phyloP scores from a whole-genome alignment of 1,140 invertebrate species.

The Mercenaria mercenaria region DNA sequence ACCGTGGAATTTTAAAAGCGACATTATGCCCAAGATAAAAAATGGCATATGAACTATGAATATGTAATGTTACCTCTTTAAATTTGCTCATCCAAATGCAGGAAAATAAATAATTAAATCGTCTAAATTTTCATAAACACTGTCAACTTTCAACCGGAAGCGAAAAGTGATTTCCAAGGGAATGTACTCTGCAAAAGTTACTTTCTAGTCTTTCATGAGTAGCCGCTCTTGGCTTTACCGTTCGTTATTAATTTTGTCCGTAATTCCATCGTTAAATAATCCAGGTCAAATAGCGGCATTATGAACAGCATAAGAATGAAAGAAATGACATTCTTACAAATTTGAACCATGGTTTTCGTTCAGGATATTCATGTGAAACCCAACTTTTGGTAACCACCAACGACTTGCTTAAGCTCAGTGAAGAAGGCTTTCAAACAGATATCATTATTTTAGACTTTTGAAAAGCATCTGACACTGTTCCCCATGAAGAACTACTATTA shows the following conservation, averaged over 20 bases:
- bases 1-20: not conserved
- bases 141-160: slow-evolving; percentile 28
- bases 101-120: not conserved
- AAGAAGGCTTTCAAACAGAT: slow-evolving; percentile 1
- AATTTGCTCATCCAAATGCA: not conserved
- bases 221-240: not conserved
- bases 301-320: too few species aligned
- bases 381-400: slow-evolving; percentile 35
- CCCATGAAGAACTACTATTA: not conserved
- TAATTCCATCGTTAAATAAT: too few species aligned
- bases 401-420: slow-evolving; percentile 14
- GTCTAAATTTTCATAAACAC: slow-evolving; percentile 11
- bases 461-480: slow-evolving; percentile 54
- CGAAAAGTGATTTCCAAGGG: not conserved
- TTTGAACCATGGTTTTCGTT: too few species aligned
- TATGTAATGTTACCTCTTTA: not conserved
- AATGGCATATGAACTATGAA: not conserved
- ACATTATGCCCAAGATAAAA: not conserved
- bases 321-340: slow-evolving; percentile 46
- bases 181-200: not conserved
- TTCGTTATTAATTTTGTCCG: too few species aligned
- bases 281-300: too few species aligned
- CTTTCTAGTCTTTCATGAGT: not conserved
- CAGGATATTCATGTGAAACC: slow-evolving; percentile 52
- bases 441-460: slow-evolving; percentile 50